phyloP scores from a whole-genome alignment of 2,113 vertebrate genomes.

The Prochilodus magdalenae region DNA sequence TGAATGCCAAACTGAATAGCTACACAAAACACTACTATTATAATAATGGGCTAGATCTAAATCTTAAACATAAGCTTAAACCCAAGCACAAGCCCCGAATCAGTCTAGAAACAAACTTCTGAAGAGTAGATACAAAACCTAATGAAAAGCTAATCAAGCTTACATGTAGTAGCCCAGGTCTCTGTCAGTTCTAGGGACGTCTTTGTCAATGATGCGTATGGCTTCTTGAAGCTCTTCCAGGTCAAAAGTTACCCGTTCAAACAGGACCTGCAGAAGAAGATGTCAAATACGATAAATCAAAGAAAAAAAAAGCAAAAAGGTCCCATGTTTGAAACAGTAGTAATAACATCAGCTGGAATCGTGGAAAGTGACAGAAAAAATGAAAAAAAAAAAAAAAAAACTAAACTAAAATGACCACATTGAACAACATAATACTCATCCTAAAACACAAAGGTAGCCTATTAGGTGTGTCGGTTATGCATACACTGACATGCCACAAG shows the following conservation, averaged over 20 bases:
- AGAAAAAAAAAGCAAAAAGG: not conserved
- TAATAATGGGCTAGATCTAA: too few relatives aligned
- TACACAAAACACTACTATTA: too few relatives aligned
- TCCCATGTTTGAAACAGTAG: not conserved
- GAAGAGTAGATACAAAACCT: too few relatives aligned
- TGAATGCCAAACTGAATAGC: too few relatives aligned
- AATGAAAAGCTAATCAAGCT: constrained; percentile 50
- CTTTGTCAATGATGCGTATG: constrained; percentile 80
- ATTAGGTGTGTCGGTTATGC: too few relatives aligned
- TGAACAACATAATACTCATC: too few relatives aligned
- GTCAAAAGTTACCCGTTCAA: constrained; percentile 74
- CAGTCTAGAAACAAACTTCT: too few relatives aligned
- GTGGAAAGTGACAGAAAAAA: not conserved
- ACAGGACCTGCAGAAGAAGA: constrained; percentile 66
- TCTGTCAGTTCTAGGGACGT: constrained; percentile 79
- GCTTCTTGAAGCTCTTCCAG: constrained; percentile 75
- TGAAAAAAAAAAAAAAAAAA: not conserved
- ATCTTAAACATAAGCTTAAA: too few relatives aligned
- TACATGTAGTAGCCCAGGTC: constrained; percentile 78
- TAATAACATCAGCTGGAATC: not conserved
- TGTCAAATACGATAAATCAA: not conserved
- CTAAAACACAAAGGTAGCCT: too few relatives aligned
- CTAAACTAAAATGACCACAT: too few relatives aligned
- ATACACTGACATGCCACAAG: too few relatives aligned
- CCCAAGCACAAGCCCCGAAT: too few relatives aligned